Conservation (phyloP, 2,888 invertebrate genomes). For the Portevinia maculata region DNA sequence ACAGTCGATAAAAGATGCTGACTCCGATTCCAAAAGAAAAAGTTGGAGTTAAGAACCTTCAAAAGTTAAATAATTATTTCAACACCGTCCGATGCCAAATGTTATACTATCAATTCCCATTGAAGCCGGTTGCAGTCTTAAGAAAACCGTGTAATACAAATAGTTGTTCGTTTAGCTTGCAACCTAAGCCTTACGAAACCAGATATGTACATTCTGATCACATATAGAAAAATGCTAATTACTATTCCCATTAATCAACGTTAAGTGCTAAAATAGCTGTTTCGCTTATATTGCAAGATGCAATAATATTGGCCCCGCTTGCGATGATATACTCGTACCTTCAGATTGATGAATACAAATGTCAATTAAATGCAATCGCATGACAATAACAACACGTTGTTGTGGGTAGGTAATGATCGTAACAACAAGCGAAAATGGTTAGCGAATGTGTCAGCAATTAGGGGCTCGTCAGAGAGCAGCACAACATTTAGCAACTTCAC, state of each 20-base stretch:
- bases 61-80: no score
- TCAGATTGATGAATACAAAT: neutral
- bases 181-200: no score
- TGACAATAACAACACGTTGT: neutral
- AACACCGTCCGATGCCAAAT: no score
- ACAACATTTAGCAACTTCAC: constrained; percentile 12
- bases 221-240: neutral
- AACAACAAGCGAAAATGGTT: neutral
- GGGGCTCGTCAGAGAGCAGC: neutral
- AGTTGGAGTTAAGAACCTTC: no score
- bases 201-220: no score
- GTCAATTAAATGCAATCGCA: constrained; percentile 33
- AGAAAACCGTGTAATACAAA: no score
- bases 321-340: neutral
- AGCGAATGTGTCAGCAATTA: neutral
- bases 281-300: neutral
- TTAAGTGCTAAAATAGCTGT: neutral
- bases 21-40: no score
- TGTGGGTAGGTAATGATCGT: no score
- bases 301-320: neutral
- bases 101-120: no score
- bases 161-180: no score
- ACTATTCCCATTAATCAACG: constrained; percentile 5
- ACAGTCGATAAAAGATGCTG: no score
- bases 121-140: no score